phyloP scores from a whole-genome alignment of 2,888 invertebrate species.

The Linnaemya vulpina region DNA sequence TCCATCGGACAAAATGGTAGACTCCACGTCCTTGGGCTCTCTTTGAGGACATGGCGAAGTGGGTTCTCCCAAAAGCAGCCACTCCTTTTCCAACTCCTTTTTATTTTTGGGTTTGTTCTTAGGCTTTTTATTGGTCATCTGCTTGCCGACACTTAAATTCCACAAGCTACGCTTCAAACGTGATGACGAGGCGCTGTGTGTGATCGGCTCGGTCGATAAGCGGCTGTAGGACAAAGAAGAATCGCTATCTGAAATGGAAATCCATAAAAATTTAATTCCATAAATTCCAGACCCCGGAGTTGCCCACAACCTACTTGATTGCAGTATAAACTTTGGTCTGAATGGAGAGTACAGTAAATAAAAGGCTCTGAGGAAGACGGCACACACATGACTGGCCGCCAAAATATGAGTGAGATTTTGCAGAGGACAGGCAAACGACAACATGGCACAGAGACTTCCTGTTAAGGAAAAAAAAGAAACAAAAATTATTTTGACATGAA shows the following conservation, averaged over 20 bases:
- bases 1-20: conserved; percentile 81
- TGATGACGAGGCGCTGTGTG: conserved; percentile 75
- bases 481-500: neutral
- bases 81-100: conserved; percentile 82
- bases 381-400: conserved; percentile 82
- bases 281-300: neutral
- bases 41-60: conserved; percentile 82
- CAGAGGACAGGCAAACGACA: conserved; percentile 85
- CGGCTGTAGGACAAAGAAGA: conserved; percentile 83
- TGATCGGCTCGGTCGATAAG: conserved; percentile 80
- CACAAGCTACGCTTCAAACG: conserved; percentile 79
- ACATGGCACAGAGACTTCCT: conserved; percentile 85
- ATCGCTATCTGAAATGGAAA: conserved; percentile 74
- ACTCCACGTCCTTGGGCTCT: conserved; percentile 80
- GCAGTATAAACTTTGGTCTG: conserved; percentile 81
- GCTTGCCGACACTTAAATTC: conserved; percentile 80
- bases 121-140: conserved; percentile 77
- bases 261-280: neutral
- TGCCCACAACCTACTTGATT: conserved; percentile 76
- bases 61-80: conserved; percentile 82
- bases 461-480: neutral
- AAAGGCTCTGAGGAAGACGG: conserved; percentile 80
- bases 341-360: conserved; percentile 82
- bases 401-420: conserved; percentile 84
- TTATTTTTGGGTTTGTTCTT: conserved; percentile 78